Evolutionary conservation across 2,113 vertebrate species (phyloP).

Genomic region (Bufo gargarizans): DNA sequence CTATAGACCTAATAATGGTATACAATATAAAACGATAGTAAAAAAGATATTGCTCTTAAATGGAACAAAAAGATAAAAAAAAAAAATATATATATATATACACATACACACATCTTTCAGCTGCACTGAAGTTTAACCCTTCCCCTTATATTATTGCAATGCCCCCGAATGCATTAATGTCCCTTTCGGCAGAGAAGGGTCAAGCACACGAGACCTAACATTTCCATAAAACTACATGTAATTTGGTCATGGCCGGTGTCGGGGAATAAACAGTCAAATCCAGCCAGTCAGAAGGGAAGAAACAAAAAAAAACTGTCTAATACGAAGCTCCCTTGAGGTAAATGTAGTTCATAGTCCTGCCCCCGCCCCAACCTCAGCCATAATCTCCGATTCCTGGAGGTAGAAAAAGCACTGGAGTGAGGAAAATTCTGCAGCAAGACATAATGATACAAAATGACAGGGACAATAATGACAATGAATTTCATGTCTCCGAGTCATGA

Average conservation of each 20-base stretch:
- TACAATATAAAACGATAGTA: too few relatives aligned
- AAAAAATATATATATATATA: neutral
- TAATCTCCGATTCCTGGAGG: slow-evolving; percentile 92
- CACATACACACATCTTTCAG: neutral
- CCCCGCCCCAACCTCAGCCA: slow-evolving; percentile 80
- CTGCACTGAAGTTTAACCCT: slow-evolving; percentile 32
- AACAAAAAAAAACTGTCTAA: slow-evolving; percentile 78
- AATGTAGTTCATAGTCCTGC: slow-evolving; percentile 79
- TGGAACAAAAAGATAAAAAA: neutral
- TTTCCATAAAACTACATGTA: slow-evolving; percentile 74
- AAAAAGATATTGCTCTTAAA: neutral
- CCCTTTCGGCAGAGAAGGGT: slow-evolving; percentile 36
- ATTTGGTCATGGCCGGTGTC: slow-evolving; percentile 73
- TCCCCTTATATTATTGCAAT: neutral
- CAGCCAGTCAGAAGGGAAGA: slow-evolving; percentile 76
- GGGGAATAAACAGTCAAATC: slow-evolving; percentile 77
- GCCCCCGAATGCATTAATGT: slow-evolving; percentile 15
- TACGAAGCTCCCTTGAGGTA: slow-evolving; percentile 89
- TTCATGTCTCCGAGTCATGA: slow-evolving; percentile 98
- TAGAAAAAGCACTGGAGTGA: slow-evolving; percentile 93
- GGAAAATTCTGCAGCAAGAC: slow-evolving; percentile 90
- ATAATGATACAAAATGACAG: slow-evolving; percentile 99
- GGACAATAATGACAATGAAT: slow-evolving; percentile 99
- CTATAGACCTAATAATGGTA: too few relatives aligned
- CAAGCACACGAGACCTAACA: slow-evolving; percentile 49